Conservation (phyloP, 2,888 invertebrate species). For the Ctena decussata region DNA sequence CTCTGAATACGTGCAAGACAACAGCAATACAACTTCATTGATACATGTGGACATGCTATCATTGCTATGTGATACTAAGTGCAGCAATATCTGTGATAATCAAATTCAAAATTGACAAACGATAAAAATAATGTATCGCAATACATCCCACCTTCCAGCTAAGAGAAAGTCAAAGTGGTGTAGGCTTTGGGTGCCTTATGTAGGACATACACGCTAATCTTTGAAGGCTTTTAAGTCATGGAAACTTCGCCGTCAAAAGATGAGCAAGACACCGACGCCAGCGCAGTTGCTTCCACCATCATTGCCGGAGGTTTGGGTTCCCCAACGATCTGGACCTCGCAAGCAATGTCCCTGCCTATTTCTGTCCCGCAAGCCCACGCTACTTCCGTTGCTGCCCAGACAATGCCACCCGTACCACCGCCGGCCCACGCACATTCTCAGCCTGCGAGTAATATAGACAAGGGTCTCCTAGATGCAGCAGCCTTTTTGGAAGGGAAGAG, state of each 20-base stretch:
- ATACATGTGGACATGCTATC: no score
- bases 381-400: slow-evolving; percentile 15
- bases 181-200: neutral
- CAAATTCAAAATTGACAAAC: no score
- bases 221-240: neutral
- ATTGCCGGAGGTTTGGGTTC: neutral
- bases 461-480: slow-evolving; percentile 59
- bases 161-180: neutral
- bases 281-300: neutral
- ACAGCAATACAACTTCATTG: no score
- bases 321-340: neutral
- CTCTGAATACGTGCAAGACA: no score
- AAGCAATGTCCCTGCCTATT: neutral
- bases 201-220: neutral
- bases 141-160: neutral
- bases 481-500: slow-evolving; percentile 49
- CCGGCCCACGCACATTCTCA: slow-evolving; percentile 63
- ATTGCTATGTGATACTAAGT: no score
- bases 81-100: no score
- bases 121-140: neutral
- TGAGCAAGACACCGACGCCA: neutral
- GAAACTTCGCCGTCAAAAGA: neutral
- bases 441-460: slow-evolving; percentile 55
- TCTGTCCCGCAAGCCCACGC: neutral
- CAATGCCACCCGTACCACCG: slow-evolving; percentile 42